Percentiles rank a stretch among this genome's conserved stretches.
These are phyloP conservation scores for Fregata magnificens DNA, from an alignment of 2,113 vertebrate species.

Conservation along the genomic window DNA sequence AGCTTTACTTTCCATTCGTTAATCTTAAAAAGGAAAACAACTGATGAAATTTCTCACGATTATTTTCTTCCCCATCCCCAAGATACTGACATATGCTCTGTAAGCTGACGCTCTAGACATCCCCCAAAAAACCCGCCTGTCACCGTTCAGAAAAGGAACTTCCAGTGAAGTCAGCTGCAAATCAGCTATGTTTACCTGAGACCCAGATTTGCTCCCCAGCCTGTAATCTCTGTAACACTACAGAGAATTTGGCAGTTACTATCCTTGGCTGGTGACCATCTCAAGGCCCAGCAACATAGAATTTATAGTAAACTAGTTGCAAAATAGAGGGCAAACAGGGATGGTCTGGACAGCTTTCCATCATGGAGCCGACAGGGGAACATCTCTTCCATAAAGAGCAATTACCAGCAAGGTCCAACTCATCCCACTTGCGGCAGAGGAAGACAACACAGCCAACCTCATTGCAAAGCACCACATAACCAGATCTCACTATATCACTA, in stretches of 20 bases:
- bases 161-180: neutral
- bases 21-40: conserved; percentile 73
- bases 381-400: neutral
- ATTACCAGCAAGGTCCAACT: neutral
- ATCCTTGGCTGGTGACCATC: neutral
- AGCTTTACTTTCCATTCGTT: conserved; percentile 78
- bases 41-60: neutral
- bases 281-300: neutral
- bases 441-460: neutral
- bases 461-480: neutral
- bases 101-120: neutral
- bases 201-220: neutral
- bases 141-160: neutral
- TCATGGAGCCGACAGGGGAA: neutral
- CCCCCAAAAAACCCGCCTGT: neutral
- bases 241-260: neutral
- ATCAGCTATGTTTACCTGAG: neutral
- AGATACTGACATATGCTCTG: neutral
- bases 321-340: neutral
- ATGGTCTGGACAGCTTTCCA: neutral
- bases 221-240: neutral
- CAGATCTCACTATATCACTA: neutral
- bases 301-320: neutral
- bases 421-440: neutral
- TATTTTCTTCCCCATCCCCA: neutral